Conservation (phyloP, 2,797 vertebrate species). For the Hyperoplus immaculatus region DNA sequence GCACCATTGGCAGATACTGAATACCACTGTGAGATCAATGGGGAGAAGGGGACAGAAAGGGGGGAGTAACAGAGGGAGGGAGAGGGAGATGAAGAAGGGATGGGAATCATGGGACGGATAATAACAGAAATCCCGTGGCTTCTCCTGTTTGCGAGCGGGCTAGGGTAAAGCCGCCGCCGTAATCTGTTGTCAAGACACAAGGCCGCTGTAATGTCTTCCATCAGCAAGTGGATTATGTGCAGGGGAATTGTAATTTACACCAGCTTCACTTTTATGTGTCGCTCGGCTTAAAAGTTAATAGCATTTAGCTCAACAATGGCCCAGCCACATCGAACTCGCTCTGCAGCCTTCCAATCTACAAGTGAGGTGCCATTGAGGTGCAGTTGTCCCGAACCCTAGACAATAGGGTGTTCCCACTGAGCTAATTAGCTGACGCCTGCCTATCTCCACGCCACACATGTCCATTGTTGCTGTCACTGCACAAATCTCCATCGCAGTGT, state of each 20-base stretch:
- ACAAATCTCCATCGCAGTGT: slow-evolving; percentile 75
- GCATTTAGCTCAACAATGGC: slow-evolving; percentile 87
- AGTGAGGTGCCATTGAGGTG: slow-evolving; percentile 83
- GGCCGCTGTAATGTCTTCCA: slow-evolving; percentile 87
- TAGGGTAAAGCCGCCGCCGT: slow-evolving; percentile 80
- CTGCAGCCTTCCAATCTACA: slow-evolving; percentile 82
- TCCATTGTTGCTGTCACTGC: slow-evolving; percentile 82
- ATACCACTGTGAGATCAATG: slow-evolving; percentile 86
- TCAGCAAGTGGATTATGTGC: slow-evolving; percentile 88
- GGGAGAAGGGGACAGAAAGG: slow-evolving; percentile 72
- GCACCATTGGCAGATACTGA: slow-evolving; percentile 88
- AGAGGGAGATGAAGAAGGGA: slow-evolving; percentile 76
- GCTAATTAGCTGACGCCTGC: slow-evolving; percentile 86
- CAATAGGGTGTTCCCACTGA: slow-evolving; percentile 82
- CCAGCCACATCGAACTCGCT: slow-evolving; percentile 78
- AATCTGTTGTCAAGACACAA: slow-evolving; percentile 90
- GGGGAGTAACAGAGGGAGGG: slow-evolving; percentile 68
- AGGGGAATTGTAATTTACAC: slow-evolving; percentile 88
- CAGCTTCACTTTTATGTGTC: slow-evolving; percentile 87
- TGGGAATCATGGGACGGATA: slow-evolving; percentile 59
- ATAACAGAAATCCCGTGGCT: slow-evolving; percentile 82
- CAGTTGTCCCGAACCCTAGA: slow-evolving; percentile 69
- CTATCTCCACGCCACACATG: slow-evolving; percentile 87
- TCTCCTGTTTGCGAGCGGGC: slow-evolving; percentile 75
- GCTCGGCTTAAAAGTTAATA: slow-evolving; percentile 87